Percentiles rank a stretch among this genome's conserved stretches.
Conservation (phyloP, 64 coral and sea anemone genomes). For the Stichodactyla mertensii region DNA sequence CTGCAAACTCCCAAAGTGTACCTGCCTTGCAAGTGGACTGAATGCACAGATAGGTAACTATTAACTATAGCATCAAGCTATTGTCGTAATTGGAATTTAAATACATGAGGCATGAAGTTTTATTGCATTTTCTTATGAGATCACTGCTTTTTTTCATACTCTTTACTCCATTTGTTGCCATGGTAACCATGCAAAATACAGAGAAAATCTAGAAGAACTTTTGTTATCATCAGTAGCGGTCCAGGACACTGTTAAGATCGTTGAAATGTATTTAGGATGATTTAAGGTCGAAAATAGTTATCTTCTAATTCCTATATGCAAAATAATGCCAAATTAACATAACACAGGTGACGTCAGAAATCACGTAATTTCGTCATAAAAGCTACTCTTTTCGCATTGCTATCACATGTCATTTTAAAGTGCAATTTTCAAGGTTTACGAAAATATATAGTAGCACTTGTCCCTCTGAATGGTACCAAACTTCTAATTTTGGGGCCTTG, state of each 20-base stretch:
- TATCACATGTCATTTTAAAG: neutral
- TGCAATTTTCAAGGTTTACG: neutral
- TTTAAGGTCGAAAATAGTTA: neutral
- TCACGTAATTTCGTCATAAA: neutral
- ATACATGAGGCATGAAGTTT: neutral
- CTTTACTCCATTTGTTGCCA: neutral
- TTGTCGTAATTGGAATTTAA: neutral
- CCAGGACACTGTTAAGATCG: too few species aligned
- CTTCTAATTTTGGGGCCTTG: conserved; percentile 12
- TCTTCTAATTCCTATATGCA: neutral
- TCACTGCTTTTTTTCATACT: neutral
- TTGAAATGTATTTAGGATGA: neutral
- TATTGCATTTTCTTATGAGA: too few species aligned
- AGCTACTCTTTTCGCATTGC: conserved; percentile 23
- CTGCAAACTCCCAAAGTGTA: conserved; percentile 42
- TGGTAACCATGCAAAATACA: neutral
- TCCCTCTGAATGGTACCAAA: neutral
- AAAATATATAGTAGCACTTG: conserved; percentile 24
- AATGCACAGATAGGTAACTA: conserved; percentile 48
- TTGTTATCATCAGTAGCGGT: neutral
- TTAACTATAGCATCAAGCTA: too few species aligned
- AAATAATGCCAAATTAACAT: neutral
- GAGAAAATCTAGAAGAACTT: too few species aligned
- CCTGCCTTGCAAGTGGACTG: conserved; percentile 53
- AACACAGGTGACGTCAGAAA: neutral